Evolutionary conservation across 2,113 vertebrate species (phyloP), one percentile per base, ranked within the genome.

Genomic region (Corythoichthys haematopterus): DNA sequence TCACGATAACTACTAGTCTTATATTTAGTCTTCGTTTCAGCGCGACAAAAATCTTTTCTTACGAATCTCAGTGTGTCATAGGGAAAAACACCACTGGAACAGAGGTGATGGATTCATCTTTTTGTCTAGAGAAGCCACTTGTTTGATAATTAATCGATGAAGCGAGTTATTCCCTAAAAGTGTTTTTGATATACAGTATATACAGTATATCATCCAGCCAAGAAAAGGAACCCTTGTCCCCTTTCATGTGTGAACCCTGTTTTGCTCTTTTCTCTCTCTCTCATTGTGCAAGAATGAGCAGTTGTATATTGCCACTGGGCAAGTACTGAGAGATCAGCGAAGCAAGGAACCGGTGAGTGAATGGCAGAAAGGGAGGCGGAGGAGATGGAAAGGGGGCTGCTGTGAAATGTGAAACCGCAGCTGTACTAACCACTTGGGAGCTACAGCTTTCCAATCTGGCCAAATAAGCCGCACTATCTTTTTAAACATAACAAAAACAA

Each of bases 291-390:
- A 98, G 96, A 98, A 92, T 89, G 91, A 95, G 91, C 91, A 92
- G 85, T 92, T 94, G 87, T 94, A 92, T 94, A 93, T 99, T 94
- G 87, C 94, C 92, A 94, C 89, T 92, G 93, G 95, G 89, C 93
- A 91, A 91, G 92, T 94, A 91, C 90, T 94, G 91, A 94, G 93
- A 93, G 92, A 93, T 82, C 86, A 88, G 80, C 90, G 86, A 86
- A 93, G 88, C 90, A 87, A 89, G 87, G 85, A 91, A 89, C 90
- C 82, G 94, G 94, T 95, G 94, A 95, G 94, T 97, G 85, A 90
- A 52, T 68, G 73, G 80, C 75, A 81, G 84, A 67, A 64, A 48
- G 43, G 59, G 79, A 65, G 63, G 40, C 13, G 47, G 61, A 63
- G 43, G 43, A 33, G 40, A 71, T 69, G 77, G 85, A 85, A 86